Percentiles rank a stretch among this genome's conserved stretches.
Conservation (phyloP, 2,888 invertebrate genomes). For the Pseudeuparius sepicola region DNA sequence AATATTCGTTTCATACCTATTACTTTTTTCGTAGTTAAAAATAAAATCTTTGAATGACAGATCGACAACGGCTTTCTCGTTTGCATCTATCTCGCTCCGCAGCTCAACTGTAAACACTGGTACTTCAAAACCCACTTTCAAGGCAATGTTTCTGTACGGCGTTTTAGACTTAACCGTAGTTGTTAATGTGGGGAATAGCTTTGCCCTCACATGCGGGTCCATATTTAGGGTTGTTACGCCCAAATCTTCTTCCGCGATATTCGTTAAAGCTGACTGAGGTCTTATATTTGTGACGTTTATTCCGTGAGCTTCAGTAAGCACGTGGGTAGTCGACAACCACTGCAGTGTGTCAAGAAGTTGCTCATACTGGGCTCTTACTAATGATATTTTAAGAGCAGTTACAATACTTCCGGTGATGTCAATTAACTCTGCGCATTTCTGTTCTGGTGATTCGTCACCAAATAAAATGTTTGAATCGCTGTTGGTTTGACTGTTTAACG, state of each 20-base stretch:
- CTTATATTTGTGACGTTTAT: slow-evolving; percentile 25
- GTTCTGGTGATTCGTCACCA: slow-evolving; percentile 26
- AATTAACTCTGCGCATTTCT: slow-evolving; percentile 24
- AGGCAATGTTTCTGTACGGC: slow-evolving; percentile 12
- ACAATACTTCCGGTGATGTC: slow-evolving; percentile 69
- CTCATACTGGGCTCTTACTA: slow-evolving; percentile 81
- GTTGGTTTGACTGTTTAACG: slow-evolving; percentile 24
- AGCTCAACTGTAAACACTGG: slow-evolving; percentile 67
- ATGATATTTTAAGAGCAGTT: slow-evolving; percentile 73
- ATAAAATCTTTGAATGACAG: slow-evolving; percentile 76
- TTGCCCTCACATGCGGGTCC: slow-evolving; percentile 54
- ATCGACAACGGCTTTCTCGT: slow-evolving; percentile 73
- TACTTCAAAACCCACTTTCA: slow-evolving; percentile 56
- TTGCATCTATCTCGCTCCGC: slow-evolving; percentile 56
- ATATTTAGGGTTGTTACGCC: slow-evolving; percentile 45
- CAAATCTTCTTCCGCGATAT: slow-evolving; percentile 40
- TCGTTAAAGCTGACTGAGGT: slow-evolving; percentile 28
- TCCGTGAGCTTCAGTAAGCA: slow-evolving; percentile 33
- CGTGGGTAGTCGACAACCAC: slow-evolving; percentile 35
- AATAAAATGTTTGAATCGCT: slow-evolving; percentile 33
- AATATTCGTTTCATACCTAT: slow-evolving; percentile 59
- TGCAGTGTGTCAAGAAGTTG: slow-evolving; percentile 69
- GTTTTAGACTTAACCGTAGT: slow-evolving; percentile 11
- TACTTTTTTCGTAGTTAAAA: slow-evolving; percentile 60
- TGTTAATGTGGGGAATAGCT: slow-evolving; percentile 37